Conservation (phyloP, 2,797 vertebrate species). For the Mionectes olivaceus region DNA sequence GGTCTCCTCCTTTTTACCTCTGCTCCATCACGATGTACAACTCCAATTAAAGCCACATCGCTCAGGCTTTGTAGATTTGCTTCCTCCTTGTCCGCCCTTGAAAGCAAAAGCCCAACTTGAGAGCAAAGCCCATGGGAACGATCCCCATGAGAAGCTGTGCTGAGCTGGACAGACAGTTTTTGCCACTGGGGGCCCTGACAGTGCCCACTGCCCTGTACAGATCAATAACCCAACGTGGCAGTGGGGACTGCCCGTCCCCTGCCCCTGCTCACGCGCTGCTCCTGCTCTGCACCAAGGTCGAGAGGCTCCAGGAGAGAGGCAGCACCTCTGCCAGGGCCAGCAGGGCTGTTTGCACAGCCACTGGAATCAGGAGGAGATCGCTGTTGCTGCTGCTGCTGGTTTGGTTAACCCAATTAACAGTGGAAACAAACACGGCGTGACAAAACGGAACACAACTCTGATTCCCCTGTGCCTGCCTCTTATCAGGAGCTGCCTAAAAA, state of each 20-base stretch:
- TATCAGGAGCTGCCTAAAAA: not conserved
- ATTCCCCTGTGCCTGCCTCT: not conserved
- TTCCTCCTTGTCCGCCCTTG: conserved; percentile 59
- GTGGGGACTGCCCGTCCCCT: rapidly evolving
- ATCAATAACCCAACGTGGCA: rapidly evolving
- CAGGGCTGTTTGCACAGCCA: not conserved
- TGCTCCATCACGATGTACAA: not conserved
- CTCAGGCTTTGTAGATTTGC: not conserved
- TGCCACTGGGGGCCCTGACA: not conserved
- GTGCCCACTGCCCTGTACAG: not conserved
- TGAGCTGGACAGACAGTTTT: not conserved
- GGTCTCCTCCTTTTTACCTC: conserved; percentile 51
- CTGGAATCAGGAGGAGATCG: not conserved
- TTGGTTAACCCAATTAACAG: not conserved
- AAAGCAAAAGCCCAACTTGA: not conserved
- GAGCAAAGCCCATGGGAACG: not conserved
- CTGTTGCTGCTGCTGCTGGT: not conserved
- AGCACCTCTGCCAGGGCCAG: rapidly evolving
- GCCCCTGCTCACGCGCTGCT: not conserved
- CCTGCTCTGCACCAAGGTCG: not conserved
- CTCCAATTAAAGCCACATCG: conserved; percentile 38
- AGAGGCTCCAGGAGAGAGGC: rapidly evolving
- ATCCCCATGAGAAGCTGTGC: not conserved
- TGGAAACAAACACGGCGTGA: rapidly evolving
- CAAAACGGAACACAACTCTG: rapidly evolving